A percentile compares a stretch with the other conserved stretches of the same genome.
These are phyloP conservation scores for Cygnus buccinator DNA, from an alignment of 2,113 vertebrate genomes.

Conservation along the genomic window DNA sequence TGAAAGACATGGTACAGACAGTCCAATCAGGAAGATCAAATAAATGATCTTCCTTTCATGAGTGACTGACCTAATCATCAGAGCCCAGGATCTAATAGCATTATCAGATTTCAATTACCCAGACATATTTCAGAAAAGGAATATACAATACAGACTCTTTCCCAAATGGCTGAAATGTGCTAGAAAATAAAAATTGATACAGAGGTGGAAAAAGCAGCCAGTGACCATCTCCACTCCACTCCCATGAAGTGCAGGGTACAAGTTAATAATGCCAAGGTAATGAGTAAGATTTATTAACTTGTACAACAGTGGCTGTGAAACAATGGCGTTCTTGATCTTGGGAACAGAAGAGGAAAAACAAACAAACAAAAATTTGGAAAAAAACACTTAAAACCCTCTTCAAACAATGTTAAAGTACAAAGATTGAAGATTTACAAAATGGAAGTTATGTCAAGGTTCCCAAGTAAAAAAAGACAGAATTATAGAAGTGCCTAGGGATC, in stretches of 20 bases:
- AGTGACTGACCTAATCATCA: background rate
- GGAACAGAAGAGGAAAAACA: no score
- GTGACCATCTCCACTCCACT: background rate
- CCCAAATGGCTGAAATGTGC: background rate
- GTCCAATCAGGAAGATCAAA: background rate
- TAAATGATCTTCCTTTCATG: background rate
- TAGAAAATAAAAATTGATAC: background rate
- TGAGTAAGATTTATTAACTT: no score
- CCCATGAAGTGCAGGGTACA: background rate
- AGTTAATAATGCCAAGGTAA: background rate
- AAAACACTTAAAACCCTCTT: no score
- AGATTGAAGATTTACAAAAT: no score
- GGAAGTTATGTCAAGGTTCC: no score
- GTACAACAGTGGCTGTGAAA: no score
- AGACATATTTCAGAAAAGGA: background rate
- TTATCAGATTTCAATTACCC: background rate
- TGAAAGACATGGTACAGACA: background rate
- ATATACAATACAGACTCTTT: background rate
- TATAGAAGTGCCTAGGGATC: no score
- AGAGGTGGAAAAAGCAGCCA: background rate
- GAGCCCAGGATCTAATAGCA: background rate
- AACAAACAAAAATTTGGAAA: no score
- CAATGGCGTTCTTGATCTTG: no score
- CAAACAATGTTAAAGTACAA: no score
- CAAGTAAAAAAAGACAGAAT: no score